Percentiles rank a stretch among this genome's conserved stretches.
These are phyloP conservation scores for Lithodes maja DNA, from an alignment of 2,888 invertebrate genomes.

Conservation along the genomic window DNA sequence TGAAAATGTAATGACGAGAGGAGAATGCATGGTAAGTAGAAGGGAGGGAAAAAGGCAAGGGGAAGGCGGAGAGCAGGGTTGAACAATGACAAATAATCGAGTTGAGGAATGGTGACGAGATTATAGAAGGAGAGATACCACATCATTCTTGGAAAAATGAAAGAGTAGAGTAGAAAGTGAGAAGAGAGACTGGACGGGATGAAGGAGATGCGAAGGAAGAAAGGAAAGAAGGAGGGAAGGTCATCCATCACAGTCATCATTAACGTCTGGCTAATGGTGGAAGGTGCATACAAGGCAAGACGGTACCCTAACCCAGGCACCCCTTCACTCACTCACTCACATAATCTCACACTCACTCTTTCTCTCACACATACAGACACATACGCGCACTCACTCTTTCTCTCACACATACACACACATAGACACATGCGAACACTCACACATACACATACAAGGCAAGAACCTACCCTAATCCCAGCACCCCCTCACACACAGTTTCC, in stretches of 20 bases:
- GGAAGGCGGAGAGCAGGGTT: background rate
- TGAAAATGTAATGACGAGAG: background rate
- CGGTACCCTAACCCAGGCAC: background rate
- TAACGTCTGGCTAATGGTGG: constrained; percentile 55
- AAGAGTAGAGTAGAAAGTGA: background rate
- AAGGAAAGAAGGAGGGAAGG: background rate
- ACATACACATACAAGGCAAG: too few species aligned
- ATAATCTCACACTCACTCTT: background rate
- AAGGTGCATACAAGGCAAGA: constrained; percentile 37
- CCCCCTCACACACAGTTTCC: too few species aligned
- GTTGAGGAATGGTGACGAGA: background rate
- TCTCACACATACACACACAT: background rate
- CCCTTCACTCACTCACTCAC: background rate
- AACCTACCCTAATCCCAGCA: too few species aligned
- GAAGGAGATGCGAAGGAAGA: background rate
- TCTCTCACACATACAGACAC: background rate
- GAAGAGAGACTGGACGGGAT: too few species aligned
- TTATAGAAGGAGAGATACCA: background rate
- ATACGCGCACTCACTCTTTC: too few species aligned
- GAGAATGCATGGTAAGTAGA: background rate
- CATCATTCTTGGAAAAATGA: background rate
- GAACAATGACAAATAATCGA: background rate
- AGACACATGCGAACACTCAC: background rate
- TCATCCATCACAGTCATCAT: constrained; percentile 44
- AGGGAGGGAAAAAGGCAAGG: background rate